phyloP scores from a whole-genome alignment of 2,888 invertebrate species.

The Agonopterix arenella region DNA sequence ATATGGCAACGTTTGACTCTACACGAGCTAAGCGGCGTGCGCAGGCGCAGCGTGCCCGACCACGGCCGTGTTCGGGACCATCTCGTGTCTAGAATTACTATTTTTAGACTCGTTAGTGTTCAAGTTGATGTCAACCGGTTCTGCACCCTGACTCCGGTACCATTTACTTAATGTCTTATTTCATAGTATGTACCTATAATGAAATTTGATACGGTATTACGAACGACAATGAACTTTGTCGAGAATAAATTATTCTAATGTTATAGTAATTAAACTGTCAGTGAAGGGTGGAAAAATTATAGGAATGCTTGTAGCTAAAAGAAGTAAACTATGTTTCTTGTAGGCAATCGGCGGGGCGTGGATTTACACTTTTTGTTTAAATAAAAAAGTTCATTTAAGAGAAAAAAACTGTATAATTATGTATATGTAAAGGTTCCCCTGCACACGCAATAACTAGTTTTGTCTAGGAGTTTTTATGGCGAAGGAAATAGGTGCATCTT shows the following conservation, averaged over 20 bases:
- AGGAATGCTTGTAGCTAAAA: constrained; percentile 9
- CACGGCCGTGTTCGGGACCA: constrained; percentile 9
- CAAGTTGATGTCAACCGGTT: constrained; percentile 21
- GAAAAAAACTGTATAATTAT: constrained; percentile 1
- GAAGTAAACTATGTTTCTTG: constrained; percentile 8
- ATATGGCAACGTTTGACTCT: constrained; percentile 7
- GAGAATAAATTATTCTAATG: constrained; percentile 9
- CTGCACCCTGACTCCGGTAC: constrained; percentile 9
- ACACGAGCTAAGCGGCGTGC: background rate
- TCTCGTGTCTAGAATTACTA: constrained; percentile 17
- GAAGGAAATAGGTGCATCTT: constrained; percentile 3
- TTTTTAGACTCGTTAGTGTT: constrained; percentile 18
- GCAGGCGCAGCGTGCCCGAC: too few species aligned
- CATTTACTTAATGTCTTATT: constrained; percentile 27
- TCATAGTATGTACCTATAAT: constrained; percentile 5
- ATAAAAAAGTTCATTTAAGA: background rate
- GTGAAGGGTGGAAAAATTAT: constrained; percentile 25
- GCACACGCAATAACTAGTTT: constrained; percentile 10
- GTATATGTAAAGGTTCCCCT: constrained; percentile 5
- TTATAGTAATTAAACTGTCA: constrained; percentile 27
- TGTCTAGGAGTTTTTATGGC: background rate
- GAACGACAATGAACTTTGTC: constrained; percentile 8
- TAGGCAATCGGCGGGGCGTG: constrained; percentile 16
- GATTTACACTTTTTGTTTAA: constrained; percentile 15
- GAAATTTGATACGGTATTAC: constrained; percentile 1